phyloP scores from a whole-genome alignment of 2,113 vertebrate genomes.

The Ciconia boyciana region DNA sequence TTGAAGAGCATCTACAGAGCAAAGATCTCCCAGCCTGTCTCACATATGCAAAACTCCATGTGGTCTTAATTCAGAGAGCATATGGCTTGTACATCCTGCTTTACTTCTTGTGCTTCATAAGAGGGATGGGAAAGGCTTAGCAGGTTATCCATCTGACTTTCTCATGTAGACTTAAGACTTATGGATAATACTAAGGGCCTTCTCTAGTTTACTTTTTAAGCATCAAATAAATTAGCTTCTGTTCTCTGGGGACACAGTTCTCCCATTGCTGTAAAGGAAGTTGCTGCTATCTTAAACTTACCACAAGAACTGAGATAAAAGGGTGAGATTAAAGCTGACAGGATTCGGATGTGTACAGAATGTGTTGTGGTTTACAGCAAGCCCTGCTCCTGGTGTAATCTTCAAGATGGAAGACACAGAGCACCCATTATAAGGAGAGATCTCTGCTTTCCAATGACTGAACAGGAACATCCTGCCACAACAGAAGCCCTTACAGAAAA shows the following conservation, averaged over 20 bases:
- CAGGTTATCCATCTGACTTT: not conserved
- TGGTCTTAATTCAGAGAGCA: not conserved
- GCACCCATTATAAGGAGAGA: not conserved
- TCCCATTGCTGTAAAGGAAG: not conserved
- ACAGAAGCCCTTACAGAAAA: not conserved
- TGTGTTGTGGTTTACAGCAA: not conserved
- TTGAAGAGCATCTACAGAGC: not conserved
- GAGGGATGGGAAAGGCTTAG: not conserved
- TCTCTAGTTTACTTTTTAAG: not conserved
- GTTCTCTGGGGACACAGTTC: not conserved
- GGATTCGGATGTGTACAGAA: not conserved
- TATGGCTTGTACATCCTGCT: not conserved
- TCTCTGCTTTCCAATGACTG: not conserved
- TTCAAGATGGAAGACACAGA: not conserved
- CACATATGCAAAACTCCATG: not conserved
- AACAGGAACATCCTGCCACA: not conserved
- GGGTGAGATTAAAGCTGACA: not conserved
- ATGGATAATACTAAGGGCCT: not conserved
- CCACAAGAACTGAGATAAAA: not conserved
- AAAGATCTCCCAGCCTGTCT: not conserved
- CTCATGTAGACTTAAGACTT: not conserved
- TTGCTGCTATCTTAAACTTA: not conserved
- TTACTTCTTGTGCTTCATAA: not conserved
- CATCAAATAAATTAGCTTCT: not conserved
- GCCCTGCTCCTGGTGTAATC: not conserved